Conservation (phyloP, 1,140 invertebrate genomes). For the Neodiprion fabricii region DNA sequence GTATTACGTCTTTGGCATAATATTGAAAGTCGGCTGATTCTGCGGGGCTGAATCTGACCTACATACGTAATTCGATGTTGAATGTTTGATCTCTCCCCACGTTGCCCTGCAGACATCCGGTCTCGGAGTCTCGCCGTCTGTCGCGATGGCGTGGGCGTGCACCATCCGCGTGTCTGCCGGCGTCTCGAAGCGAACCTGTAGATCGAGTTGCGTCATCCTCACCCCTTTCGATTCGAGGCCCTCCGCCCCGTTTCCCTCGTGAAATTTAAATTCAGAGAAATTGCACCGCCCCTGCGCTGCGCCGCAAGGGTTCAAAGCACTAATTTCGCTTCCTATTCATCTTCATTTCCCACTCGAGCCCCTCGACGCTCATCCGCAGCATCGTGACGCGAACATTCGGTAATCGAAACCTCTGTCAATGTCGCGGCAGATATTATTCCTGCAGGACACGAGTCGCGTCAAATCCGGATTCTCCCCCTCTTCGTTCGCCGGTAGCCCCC, state of each 20-base stretch:
- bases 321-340: background rate
- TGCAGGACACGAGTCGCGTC: background rate
- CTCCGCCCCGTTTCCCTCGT: too few species aligned
- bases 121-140: background rate
- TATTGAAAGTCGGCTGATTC: too few species aligned
- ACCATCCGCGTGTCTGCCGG: background rate
- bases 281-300: too few species aligned
- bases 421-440: background rate
- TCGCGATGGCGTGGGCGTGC: background rate
- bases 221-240: background rate
- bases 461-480: background rate
- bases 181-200: background rate
- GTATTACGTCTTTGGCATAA: too few species aligned
- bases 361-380: background rate
- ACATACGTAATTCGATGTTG: background rate
- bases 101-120: background rate
- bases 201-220: background rate
- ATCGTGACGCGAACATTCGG: background rate
- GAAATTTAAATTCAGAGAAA: too few species aligned
- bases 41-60: too few species aligned
- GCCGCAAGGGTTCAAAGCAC: too few species aligned
- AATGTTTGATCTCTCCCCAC: background rate
- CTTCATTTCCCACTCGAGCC: background rate
- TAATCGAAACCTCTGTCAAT: background rate
- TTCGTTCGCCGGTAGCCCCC: background rate